Percentiles rank a stretch among this genome's conserved stretches.
phyloP scores from a whole-genome alignment of 2,797 vertebrate species.

The Monodelphis domestica region DNA sequence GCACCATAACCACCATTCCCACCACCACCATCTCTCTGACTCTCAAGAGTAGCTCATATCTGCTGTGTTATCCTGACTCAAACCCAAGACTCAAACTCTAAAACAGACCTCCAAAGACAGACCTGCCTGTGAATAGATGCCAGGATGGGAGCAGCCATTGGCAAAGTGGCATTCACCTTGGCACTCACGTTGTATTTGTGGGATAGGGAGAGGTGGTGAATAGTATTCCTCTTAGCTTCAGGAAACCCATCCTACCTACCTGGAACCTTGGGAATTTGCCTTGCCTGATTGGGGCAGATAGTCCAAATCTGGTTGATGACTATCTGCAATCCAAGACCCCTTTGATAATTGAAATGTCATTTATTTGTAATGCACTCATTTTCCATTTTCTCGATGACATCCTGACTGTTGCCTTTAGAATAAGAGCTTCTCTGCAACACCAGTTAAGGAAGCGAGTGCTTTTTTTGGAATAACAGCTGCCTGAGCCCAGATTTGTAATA shows the following conservation, averaged over 20 bases:
- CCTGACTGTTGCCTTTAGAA: neutral
- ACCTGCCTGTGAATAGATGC: neutral
- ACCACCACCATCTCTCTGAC: neutral
- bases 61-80: neutral
- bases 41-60: neutral
- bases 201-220: neutral
- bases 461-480: neutral
- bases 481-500: constrained; percentile 4
- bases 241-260: neutral
- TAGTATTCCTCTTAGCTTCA: neutral
- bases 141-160: neutral
- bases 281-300: neutral
- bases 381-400: neutral
- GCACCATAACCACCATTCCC: neutral
- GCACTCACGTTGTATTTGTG: neutral
- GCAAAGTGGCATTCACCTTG: neutral
- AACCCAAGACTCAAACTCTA: neutral
- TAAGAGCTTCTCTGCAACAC: neutral
- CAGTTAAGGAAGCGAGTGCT: neutral
- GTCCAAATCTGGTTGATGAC: neutral
- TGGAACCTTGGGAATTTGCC: neutral
- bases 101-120: neutral
- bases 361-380: neutral
- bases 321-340: neutral
- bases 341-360: neutral